Percentiles rank a stretch among this genome's conserved stretches.
Evolutionary conservation across 92 coral and sea anemone species (phyloP).

Genomic region (Umimayanthus kanabou): DNA sequence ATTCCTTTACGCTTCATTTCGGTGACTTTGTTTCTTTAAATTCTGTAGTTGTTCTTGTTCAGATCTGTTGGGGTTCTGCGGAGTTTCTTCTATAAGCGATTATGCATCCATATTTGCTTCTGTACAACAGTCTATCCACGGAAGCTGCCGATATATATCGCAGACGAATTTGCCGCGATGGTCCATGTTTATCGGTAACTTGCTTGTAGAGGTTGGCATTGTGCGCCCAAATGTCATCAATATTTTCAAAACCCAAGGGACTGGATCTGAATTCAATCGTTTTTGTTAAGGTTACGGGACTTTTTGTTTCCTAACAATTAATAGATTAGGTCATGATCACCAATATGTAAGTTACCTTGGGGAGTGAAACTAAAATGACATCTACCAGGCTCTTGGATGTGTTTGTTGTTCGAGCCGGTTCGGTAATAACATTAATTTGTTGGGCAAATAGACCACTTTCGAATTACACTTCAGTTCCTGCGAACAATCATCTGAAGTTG

Average conservation of each 20-base stretch:
- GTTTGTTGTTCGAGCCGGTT: constrained; percentile 29
- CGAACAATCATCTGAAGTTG: too few relatives aligned
- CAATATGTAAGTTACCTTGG: constrained; percentile 47
- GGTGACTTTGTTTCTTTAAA: too few relatives aligned
- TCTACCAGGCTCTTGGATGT: constrained; percentile 27
- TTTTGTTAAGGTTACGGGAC: constrained; percentile 38
- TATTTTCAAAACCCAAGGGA: constrained; percentile 27
- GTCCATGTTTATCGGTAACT: neutral
- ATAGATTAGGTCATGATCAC: constrained; percentile 42
- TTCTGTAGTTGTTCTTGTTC: too few relatives aligned
- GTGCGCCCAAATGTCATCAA: constrained; percentile 44
- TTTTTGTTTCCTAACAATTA: constrained; percentile 52
- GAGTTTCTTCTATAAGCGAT: too few relatives aligned
- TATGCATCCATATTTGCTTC: too few relatives aligned
- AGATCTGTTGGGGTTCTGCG: too few relatives aligned
- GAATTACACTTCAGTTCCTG: too few relatives aligned
- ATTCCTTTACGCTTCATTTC: too few relatives aligned
- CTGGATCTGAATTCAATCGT: constrained; percentile 54
- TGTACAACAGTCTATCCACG: too few relatives aligned
- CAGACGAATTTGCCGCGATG: too few relatives aligned
- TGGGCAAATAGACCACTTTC: too few relatives aligned
- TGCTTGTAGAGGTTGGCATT: constrained; percentile 43
- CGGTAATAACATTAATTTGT: constrained; percentile 5
- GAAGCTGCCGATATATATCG: too few relatives aligned
- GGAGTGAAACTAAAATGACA: constrained; percentile 55